Evolutionary conservation across 1,140 invertebrate genomes (phyloP).

Genomic region (Notospermus geniculatus): DNA sequence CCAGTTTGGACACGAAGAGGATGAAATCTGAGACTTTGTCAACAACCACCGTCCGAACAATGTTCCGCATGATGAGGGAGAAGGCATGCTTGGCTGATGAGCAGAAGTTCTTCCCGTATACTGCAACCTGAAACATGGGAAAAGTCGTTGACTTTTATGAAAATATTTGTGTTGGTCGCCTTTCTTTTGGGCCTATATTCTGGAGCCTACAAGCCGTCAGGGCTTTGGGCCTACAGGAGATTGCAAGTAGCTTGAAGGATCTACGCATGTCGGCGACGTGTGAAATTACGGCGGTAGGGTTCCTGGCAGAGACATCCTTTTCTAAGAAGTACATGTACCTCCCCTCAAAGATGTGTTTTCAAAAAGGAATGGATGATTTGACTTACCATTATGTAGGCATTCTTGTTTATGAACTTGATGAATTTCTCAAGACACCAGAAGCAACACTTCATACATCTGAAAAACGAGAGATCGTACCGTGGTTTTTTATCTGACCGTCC

Average conservation of each 20-base stretch:
- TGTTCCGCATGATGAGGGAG: slow-evolving; percentile 84
- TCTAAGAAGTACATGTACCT: no score
- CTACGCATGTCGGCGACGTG: no score
- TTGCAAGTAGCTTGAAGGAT: no score
- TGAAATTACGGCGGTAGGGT: no score
- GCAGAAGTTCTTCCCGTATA: slow-evolving; percentile 92
- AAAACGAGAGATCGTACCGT: slow-evolving; percentile 24
- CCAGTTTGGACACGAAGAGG: slow-evolving; percentile 83
- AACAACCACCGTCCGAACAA: slow-evolving; percentile 59
- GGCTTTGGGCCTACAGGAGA: no score
- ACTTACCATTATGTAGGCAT: slow-evolving; percentile 89
- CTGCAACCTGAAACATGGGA: slow-evolving; percentile 66
- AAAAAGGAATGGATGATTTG: background rate
- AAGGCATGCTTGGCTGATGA: slow-evolving; percentile 85
- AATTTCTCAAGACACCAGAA: slow-evolving; percentile 91
- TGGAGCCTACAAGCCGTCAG: no score
- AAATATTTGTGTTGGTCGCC: no score
- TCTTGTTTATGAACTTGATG: slow-evolving; percentile 74
- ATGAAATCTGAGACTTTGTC: slow-evolving; percentile 91
- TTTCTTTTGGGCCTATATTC: no score
- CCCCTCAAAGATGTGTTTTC: no score
- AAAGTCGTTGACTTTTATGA: slow-evolving; percentile 16
- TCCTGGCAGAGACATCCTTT: no score
- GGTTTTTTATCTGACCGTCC: slow-evolving; percentile 7
- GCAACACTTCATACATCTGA: slow-evolving; percentile 76